These are phyloP conservation scores for Pituophis catenifer DNA, from an alignment of 2,113 vertebrate species.

Conservation along the genomic window DNA sequence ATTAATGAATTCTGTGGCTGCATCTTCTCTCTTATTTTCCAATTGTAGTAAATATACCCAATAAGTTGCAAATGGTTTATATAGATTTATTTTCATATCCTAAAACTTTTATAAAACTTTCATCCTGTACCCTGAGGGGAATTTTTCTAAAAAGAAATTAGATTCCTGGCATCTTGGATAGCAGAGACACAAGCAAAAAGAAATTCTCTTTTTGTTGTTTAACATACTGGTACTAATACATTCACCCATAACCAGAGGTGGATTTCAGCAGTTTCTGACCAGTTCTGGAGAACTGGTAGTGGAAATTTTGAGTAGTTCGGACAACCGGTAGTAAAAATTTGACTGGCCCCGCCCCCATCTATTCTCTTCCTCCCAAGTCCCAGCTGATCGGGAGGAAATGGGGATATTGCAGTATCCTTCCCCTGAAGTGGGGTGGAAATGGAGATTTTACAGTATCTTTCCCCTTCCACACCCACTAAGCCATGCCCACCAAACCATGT, in stretches of 20 bases:
- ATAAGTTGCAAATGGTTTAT: fast-evolving
- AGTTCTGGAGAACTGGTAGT: no score
- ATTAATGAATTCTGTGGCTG: neutral
- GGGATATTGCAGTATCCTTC: no score
- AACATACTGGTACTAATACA: neutral
- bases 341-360: no score
- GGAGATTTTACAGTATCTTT: no score
- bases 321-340: no score
- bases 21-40: neutral
- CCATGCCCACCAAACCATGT: no score
- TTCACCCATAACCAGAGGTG: neutral
- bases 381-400: no score
- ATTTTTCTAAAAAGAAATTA: neutral
- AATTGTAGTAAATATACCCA: neutral
- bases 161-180: neutral
- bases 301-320: no score
- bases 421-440: no score
- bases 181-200: neutral
- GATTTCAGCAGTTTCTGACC: no score
- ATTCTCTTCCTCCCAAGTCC: no score
- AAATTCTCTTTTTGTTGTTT: neutral
- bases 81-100: neutral
- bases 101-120: neutral
- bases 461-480: no score
- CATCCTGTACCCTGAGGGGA: neutral